A percentile compares a stretch with the other conserved stretches of the same genome.
Evolutionary conservation across 2,888 invertebrate species (phyloP).

Genomic region (Biston betularia): DNA sequence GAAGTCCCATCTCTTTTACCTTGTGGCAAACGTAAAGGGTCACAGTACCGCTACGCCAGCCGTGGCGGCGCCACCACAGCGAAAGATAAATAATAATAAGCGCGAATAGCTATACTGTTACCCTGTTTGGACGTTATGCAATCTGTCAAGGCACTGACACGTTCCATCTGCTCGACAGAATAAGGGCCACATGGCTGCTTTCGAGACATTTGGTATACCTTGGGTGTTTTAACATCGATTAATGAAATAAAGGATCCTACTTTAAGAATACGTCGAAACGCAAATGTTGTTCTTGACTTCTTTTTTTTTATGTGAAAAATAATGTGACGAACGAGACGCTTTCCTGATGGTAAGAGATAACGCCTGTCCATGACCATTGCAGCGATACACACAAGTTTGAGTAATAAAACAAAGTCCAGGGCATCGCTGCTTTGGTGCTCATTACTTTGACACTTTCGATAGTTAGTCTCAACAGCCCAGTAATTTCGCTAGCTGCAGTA

Average conservation of each 20-base stretch:
- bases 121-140: slow-evolving; percentile 29
- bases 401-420: no score
- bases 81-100: slow-evolving; percentile 53
- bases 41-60: slow-evolving; percentile 78
- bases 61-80: slow-evolving; percentile 66
- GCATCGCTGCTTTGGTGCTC: no score
- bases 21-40: slow-evolving; percentile 58
- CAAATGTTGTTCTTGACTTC: no score
- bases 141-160: slow-evolving; percentile 28
- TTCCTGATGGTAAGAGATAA: neutral
- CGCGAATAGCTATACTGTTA: slow-evolving; percentile 47
- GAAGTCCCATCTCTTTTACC: slow-evolving; percentile 27
- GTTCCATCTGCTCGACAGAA: slow-evolving; percentile 2
- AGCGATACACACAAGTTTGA: no score
- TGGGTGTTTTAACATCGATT: neutral
- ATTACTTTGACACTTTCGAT: no score
- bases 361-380: no score
- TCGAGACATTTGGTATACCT: neutral
- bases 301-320: no score
- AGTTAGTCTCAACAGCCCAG: no score
- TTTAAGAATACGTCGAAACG: no score
- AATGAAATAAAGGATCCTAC: no score
- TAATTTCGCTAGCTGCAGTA: no score
- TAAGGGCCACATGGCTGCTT: neutral
- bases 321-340: no score